A percentile compares a stretch with the other conserved stretches of the same genome.
Evolutionary conservation across 2,113 vertebrate species (phyloP).

Genomic region (Acrocephalus arundinaceus): DNA sequence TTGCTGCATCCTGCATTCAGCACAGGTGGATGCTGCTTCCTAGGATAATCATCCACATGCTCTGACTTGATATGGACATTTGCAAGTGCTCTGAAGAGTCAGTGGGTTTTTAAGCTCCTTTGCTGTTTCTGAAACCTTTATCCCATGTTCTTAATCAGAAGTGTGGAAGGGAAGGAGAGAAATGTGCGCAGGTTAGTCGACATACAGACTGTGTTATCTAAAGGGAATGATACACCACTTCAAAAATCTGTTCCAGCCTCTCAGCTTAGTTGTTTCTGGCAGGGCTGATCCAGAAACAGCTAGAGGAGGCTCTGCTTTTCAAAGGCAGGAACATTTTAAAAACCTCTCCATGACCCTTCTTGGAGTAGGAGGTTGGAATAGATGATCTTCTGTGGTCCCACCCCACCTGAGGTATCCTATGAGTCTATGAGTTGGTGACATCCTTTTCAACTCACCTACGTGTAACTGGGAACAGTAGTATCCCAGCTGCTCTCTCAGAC

Average conservation of each 20-base stretch:
- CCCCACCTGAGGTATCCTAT: not conserved
- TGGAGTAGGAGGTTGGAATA: not conserved
- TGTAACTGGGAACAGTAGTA: not conserved
- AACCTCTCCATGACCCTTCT: not conserved
- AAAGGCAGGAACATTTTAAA: not conserved
- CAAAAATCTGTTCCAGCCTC: not conserved
- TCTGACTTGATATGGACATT: not conserved
- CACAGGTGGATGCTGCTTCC: not conserved
- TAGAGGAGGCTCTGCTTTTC: not conserved
- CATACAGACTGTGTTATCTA: not conserved
- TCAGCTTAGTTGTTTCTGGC: constrained; percentile 36
- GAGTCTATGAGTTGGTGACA: not conserved
- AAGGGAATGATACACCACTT: not conserved
- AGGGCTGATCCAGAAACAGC: not conserved
- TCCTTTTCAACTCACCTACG: not conserved
- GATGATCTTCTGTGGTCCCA: not conserved
- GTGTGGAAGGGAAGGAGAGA: not conserved
- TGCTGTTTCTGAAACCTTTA: not conserved
- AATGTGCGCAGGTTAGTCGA: not conserved
- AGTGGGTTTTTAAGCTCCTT: not conserved
- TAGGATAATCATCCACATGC: not conserved
- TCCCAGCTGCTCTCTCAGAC: not conserved
- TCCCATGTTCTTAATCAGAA: not conserved
- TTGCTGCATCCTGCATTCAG: not conserved
- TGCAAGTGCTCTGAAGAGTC: not conserved